Evolutionary conservation across 2,113 vertebrate species (phyloP), one percentile per base, ranked within the genome.

Genomic region (Spheniscus mendiculus): DNA sequence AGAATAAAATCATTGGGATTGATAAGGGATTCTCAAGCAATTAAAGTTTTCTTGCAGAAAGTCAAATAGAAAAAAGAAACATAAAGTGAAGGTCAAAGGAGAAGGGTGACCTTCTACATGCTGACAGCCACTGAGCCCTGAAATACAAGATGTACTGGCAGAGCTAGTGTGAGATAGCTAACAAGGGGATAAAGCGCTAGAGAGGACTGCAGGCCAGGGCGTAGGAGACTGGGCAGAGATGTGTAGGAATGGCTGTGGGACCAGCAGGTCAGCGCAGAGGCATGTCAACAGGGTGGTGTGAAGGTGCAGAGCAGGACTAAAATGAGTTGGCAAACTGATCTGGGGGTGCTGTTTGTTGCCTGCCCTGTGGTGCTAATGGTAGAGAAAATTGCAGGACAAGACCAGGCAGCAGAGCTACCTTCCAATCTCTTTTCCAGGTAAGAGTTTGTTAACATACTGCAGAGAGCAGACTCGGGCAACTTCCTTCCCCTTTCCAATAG

Each of bases 1-100:
- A 81, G 94, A 97, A 96, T 93, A 96, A 97, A 96, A 95, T 97
- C 92, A 83, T 79, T 72, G 53, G 74, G 49, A 84, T 93, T 97
- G 95, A 94, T 97, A 97, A 98, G 55, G 70, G 93, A 89, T 96
- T 97, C 56, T 89, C 66, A 76, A 79, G 92, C 80, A 97, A 93
- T 97, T 98, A 84, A 96, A 97, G 42, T 92, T 91, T 95, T 94
- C 62, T 88, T 6, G 4, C 18, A 30, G 81, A 53, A 80, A 83
- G 45, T 69, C 20, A 62, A 86, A 73, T 8, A 76, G 52, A 63
- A 91, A 91, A 71, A 67, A 80, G 50, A 63, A 76, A 73, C 19
- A 11, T 32, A 66, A 47, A 87, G 44, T 61, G 91, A 96, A 93
- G 85, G 90, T 96, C 85, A 94, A 19, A 92, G 67, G 56, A 95